These are phyloP conservation scores for Hafferia zeledoni DNA, from an alignment of 2,797 vertebrate genomes.

Conservation along the genomic window DNA sequence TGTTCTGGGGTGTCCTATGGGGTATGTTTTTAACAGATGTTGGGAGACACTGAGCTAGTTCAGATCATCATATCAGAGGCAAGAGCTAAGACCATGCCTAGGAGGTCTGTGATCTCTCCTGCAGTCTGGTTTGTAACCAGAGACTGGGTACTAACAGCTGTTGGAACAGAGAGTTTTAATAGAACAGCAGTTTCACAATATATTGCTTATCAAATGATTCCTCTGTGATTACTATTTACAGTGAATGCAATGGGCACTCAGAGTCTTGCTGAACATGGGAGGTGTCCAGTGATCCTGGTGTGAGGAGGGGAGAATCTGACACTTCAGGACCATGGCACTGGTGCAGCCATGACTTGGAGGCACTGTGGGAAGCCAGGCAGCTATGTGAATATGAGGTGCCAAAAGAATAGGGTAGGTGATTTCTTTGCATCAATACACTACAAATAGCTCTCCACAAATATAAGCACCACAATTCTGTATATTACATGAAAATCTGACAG, in stretches of 20 bases:
- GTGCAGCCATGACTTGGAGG: not conserved
- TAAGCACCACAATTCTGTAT: not conserved
- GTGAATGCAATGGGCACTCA: not conserved
- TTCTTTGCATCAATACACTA: not conserved
- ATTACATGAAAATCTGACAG: not conserved
- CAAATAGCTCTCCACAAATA: not conserved
- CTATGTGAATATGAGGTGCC: not conserved
- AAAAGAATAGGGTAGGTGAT: not conserved
- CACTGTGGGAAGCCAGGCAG: not conserved
- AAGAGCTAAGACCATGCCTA: not conserved
- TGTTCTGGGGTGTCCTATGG: not conserved
- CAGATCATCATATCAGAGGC: rapidly evolving
- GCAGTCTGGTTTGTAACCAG: not conserved
- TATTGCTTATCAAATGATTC: not conserved
- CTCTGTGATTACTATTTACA: not conserved
- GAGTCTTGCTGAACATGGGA: not conserved
- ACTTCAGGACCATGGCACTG: not conserved
- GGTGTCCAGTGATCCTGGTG: rapidly evolving
- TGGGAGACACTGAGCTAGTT: not conserved
- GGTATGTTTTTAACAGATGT: not conserved
- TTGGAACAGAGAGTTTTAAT: not conserved
- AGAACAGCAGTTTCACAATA: not conserved
- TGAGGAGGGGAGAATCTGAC: not conserved
- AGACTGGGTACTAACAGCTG: not conserved
- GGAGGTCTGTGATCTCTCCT: rapidly evolving